Evolutionary conservation across 2,797 vertebrate genomes (phyloP), one percentile per base, ranked within the genome.

Genomic region (Lemur catta): DNA sequence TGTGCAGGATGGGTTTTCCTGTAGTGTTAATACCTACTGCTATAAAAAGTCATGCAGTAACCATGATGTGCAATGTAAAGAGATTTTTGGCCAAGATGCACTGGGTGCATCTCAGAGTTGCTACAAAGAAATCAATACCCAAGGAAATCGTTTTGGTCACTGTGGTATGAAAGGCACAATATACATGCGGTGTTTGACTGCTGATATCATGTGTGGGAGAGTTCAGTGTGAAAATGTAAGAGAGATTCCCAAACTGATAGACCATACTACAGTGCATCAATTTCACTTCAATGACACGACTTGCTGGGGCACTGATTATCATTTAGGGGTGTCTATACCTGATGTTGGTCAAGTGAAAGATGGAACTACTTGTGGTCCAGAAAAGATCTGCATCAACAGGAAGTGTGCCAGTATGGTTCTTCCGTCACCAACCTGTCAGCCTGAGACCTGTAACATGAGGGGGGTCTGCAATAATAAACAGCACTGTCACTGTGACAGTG

Each of bases 61-160:
- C 71, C 97, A 4, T 81, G 89, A 93, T 0, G 38, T 52, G 9
- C 97, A 97, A 46, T 97, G 97, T 41, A 74, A 8, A 46, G 76
- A 81, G 4, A 93, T 98, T 84, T 98, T 98, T 92, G 98, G 98
- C 65, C 89, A 87, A 89, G 8, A 80, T 50, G 88, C 98, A 50
- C 78, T 14, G 30, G 89, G 93, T 46, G 98, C 97, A 24, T 89
- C 97, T 0, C 41, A 59, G 0, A 33, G 15, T 0, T 98, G 97
- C 74, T 98, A 96, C 63, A 14, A 74, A 78, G 80, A 92, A 90
- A 79, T 97, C 50, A 98, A 98, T 46, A 41, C 4, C 9, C 93
- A 91, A 94, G 97, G 97, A 35, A 95, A 96, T 74, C 92, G 96
- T 17, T 98, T 98, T 95, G 97, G 97, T 65, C 94, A 97, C 35